Percentiles rank a stretch among this genome's conserved stretches.
Evolutionary conservation across 2,797 vertebrate genomes (phyloP).

Genomic region (Pangasius sanitwongsei): DNA sequence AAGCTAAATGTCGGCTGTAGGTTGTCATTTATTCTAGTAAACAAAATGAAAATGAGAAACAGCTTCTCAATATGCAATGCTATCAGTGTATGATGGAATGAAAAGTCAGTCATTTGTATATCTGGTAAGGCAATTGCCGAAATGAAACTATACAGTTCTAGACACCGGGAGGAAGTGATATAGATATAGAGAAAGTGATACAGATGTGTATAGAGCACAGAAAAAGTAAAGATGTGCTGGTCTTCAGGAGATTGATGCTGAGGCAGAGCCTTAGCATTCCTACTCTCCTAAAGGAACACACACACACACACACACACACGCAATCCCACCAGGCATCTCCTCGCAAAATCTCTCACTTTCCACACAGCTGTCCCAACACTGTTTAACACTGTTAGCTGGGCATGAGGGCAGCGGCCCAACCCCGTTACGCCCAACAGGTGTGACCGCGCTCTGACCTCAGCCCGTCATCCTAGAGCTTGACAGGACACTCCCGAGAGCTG

Average conservation of each 20-base stretch:
- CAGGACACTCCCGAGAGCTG: constrained; percentile 29
- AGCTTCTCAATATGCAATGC: neutral
- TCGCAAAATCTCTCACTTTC: constrained; percentile 9
- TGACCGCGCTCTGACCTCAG: constrained; percentile 40
- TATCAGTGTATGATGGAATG: neutral
- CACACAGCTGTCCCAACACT: constrained; percentile 71
- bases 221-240: neutral
- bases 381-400: constrained; percentile 62
- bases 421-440: constrained; percentile 60
- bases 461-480: neutral
- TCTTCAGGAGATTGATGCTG: constrained; percentile 3
- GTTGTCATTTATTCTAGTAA: neutral
- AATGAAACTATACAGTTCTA: neutral
- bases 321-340: neutral
- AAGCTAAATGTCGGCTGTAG: neutral
- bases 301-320: constrained; percentile 12
- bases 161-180: neutral
- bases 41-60: constrained; percentile 3
- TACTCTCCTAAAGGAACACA: neutral
- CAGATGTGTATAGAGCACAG: neutral
- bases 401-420: constrained; percentile 41
- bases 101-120: neutral
- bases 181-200: no score
- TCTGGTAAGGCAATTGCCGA: neutral
- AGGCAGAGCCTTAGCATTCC: constrained; percentile 9